These are phyloP conservation scores for Enteromius thamalakanensis DNA, from an alignment of 2,797 vertebrate species.

Conservation along the genomic window DNA sequence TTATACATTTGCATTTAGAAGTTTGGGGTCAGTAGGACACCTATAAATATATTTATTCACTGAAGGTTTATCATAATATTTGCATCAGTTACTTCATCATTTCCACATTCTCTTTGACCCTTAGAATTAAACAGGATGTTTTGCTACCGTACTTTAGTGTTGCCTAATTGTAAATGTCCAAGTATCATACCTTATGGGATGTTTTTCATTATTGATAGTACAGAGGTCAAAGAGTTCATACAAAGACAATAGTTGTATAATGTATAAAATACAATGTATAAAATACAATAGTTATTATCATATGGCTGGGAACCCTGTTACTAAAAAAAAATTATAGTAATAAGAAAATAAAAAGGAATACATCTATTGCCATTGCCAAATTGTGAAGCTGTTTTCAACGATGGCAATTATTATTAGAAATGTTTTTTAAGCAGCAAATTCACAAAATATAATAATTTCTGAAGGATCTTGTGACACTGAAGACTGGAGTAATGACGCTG, in stretches of 20 bases:
- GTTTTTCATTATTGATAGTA: neutral
- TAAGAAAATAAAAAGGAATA: neutral
- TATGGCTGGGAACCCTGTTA: neutral
- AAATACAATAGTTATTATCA: conserved; percentile 1
- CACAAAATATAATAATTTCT: neutral
- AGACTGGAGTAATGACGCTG: neutral
- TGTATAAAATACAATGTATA: neutral
- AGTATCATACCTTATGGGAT: neutral
- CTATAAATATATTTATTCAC: neutral
- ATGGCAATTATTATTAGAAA: neutral
- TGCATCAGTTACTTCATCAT: neutral
- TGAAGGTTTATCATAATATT: neutral
- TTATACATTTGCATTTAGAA: neutral
- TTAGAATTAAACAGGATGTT: neutral
- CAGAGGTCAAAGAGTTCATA: neutral
- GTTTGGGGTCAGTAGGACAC: neutral
- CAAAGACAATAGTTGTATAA: neutral
- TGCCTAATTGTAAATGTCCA: neutral
- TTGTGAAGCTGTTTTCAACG: neutral
- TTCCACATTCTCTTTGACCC: neutral
- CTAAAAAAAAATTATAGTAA: neutral
- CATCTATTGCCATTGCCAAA: neutral
- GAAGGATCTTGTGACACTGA: neutral
- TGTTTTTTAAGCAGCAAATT: neutral
- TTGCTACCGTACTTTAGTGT: neutral